Conservation (phyloP, 2,113 vertebrate genomes). For the Nanorana parkeri region DNA sequence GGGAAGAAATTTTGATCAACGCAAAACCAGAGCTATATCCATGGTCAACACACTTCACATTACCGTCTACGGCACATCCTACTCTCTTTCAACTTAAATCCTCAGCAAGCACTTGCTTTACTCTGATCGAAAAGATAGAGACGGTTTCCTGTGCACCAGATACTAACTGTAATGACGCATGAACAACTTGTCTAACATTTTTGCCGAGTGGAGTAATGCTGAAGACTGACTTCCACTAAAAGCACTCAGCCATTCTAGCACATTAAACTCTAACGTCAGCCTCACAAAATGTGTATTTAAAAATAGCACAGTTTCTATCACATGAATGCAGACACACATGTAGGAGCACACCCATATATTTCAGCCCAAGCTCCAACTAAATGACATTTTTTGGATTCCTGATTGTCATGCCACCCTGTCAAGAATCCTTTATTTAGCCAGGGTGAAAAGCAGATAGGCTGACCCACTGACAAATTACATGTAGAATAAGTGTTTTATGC, state of each 20-base stretch:
- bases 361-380: neutral
- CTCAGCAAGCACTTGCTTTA: neutral
- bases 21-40: no score
- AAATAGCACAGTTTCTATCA: neutral
- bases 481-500: constrained; percentile 55
- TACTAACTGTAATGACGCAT: neutral
- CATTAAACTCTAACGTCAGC: neutral
- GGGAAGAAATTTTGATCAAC: no score
- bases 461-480: constrained; percentile 55
- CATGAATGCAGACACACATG: neutral
- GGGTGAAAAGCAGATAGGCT: constrained; percentile 52
- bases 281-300: neutral
- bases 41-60: no score
- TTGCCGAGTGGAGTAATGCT: constrained; percentile 7
- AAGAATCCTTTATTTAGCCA: constrained; percentile 36
- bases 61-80: no score
- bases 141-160: neutral
- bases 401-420: constrained; percentile 45
- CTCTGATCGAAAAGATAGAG: neutral
- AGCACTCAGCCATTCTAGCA: neutral
- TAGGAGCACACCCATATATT: neutral
- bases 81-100: no score
- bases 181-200: constrained; percentile 5
- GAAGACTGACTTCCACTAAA: neutral
- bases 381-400: constrained; percentile 4